Base-by-base conservation (phyloP, 2,113 vertebrate genomes). In the Proterorhinus semilunaris region DNA sequence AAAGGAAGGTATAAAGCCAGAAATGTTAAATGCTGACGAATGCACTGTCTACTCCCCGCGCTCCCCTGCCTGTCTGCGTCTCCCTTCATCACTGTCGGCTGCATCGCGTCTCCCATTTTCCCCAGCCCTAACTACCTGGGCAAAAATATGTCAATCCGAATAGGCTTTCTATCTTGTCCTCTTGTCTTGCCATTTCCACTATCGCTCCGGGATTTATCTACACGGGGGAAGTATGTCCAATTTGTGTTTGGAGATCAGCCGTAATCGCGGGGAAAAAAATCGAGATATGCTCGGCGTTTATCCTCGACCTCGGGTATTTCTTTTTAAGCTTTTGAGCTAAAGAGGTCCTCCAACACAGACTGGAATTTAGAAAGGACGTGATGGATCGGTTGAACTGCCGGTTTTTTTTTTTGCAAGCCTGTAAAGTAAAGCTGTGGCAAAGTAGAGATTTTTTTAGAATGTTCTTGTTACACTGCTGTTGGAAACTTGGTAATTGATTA, bases 1-100 rank as follows among this genome's bases (percentile, higher is more conserved):
- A 76, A 75, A 45, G 10, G 21, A 80, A 80, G 75, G 72, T 81
- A 87, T 76, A 80, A 82, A 78, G 79, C 70, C 17, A 9, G 21
- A 75, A 82, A 76, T 53, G 68, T 78, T 85, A 78, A 85, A 86
- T 76, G 76, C 75, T 83, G 83, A 82, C 81, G 83, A 82, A 82
- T 84, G 82, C 80, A 75, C 47, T 63, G 81, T 78, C 65, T 74
- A 74, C 65, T 62, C 71, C 64, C 50, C 66, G 68, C 50, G 70
- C 36, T 12, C 62, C 53, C 54, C 21, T 63, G 62, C 62, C 62
- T 63, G 62, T 64, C 50, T 16, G 51, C 45, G 48, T 68, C 50
- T 62, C 47, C 27, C 65, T 17, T 62, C 58, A 46, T 46, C 65
- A n/a, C 53, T 36, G 15, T 72, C 67, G 46, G 17, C 50, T 69